Conservation (phyloP, 1,140 invertebrate species). For the Drosophila parabipectinata region DNA sequence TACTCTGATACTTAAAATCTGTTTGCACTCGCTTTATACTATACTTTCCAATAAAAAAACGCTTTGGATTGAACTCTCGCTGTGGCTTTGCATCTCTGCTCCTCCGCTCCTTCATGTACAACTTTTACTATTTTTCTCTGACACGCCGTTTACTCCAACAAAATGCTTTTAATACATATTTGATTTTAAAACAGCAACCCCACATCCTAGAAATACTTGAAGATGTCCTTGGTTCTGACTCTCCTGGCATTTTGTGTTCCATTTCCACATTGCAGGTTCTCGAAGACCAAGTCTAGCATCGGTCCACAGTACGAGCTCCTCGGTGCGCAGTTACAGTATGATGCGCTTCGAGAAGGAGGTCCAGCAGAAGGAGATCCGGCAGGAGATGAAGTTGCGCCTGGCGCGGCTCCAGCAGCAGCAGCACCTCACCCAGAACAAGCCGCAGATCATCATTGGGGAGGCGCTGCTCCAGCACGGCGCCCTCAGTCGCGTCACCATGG, state of each 20-base stretch:
- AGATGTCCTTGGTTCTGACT: neutral
- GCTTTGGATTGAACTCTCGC: conserved; percentile 42
- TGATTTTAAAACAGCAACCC: conserved; percentile 37
- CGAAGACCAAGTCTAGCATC: conserved; percentile 92
- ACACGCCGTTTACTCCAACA: conserved; percentile 37
- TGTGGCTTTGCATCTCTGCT: conserved; percentile 36
- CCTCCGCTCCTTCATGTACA: conserved; percentile 8
- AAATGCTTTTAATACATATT: conserved; percentile 46
- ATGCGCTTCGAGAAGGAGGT: conserved; percentile 90
- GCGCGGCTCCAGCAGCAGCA: conserved; percentile 86
- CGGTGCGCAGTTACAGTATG: conserved; percentile 91
- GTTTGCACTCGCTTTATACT: conserved; percentile 30
- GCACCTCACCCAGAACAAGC: conserved; percentile 77
- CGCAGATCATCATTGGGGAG: conserved; percentile 82
- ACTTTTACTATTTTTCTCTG: conserved; percentile 26
- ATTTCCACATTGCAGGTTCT: conserved; percentile 86
- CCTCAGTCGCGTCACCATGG: conserved; percentile 80
- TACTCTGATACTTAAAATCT: neutral
- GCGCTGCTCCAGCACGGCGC: conserved; percentile 67
- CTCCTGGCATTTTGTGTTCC: neutral
- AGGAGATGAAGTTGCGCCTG: conserved; percentile 89
- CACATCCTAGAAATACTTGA: conserved; percentile 1
- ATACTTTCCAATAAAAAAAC: conserved; percentile 28
- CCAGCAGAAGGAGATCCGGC: conserved; percentile 90
- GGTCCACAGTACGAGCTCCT: conserved; percentile 91